Evolutionary conservation across 2,797 vertebrate species (phyloP), one percentile per base, ranked within the genome.

Genomic region (Ambastaia sidthimunki): DNA sequence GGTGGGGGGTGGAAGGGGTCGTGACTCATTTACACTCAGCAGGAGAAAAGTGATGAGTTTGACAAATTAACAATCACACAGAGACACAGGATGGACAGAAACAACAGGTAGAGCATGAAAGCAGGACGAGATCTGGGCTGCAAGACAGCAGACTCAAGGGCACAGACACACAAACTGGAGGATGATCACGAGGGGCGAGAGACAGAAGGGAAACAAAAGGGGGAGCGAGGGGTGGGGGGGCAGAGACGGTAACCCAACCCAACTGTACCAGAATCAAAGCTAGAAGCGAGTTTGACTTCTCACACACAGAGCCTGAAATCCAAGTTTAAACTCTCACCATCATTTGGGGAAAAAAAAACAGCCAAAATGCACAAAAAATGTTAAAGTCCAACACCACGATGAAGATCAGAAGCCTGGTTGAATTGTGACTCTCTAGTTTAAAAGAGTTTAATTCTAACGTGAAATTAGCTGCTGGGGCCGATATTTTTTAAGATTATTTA

Each of bases 221-320:
- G 82, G 88, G 28, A 54, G 76, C 60, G 80, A 80, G 87, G 83
- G 87, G 82, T 85, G 77, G 7, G 34, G 87, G 87, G 84, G 91
- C 82, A 90, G 87, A 89, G 82, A 90, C 86, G 88, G 90, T 86
- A 89, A 84, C 85, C 89, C 83, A 87, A 84, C 83, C 82, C 85
- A 89, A 82, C 80, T 72, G 54, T 88, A 78, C 85, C 75, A 63
- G 86, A 82, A 81, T 73, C 79, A 91, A 89, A 90, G 86, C 88
- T 91, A 82, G 90, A 91, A 89, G 88, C 90, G 90, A 88, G 88
- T 91, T 92, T 88, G 83, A 89, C 84, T 85, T 93, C 92, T 93
- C 92, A 88, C 92, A 94, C 92, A 94, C 87, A 91, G 92, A 93
- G 93, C 93, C 93, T 93, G 90, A 93, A 93, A 93, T 87, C 88